Percentiles rank a stretch among this genome's conserved stretches.
Evolutionary conservation across 2,797 vertebrate genomes (phyloP).

Genomic region (Bradypodion pumilum): DNA sequence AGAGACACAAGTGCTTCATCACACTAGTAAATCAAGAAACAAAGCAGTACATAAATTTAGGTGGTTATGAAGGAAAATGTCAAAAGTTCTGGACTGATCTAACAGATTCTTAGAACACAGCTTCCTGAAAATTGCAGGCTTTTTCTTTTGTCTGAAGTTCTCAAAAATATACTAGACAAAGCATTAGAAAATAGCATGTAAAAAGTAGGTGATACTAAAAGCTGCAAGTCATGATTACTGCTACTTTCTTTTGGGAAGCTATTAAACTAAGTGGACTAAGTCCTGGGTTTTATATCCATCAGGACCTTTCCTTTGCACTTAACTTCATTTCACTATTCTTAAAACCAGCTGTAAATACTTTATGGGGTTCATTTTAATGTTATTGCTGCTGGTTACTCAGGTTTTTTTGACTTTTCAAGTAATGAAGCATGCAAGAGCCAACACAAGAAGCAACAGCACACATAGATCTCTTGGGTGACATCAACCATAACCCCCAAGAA

Average conservation of each 20-base stretch:
- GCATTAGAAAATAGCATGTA: not conserved
- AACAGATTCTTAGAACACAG: not conserved
- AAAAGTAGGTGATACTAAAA: conserved; percentile 29
- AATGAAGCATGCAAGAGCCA: conserved; percentile 39
- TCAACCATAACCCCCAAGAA: not conserved
- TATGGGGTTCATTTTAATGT: conserved; percentile 45
- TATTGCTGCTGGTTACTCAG: not conserved
- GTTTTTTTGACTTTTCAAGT: conserved; percentile 46
- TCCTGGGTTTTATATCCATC: conserved; percentile 48
- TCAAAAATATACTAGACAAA: conserved; percentile 6
- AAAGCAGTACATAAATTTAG: not conserved
- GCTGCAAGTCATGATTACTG: conserved; percentile 28
- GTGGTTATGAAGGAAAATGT: conserved; percentile 12
- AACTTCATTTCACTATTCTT: conserved; percentile 43
- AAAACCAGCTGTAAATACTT: conserved; percentile 60
- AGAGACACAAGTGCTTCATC: too few species aligned
- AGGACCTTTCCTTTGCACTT: conserved; percentile 48
- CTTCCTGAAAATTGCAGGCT: not conserved
- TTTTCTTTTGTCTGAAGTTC: conserved; percentile 9
- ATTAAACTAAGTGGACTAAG: conserved; percentile 46
- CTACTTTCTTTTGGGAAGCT: conserved; percentile 4
- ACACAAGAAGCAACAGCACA: not conserved
- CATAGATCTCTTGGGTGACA: not conserved
- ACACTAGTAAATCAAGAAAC: not conserved
- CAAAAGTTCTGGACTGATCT: not conserved